Evolutionary conservation across 2,113 vertebrate genomes (phyloP).

Genomic region (Pomatostomus ruficeps): DNA sequence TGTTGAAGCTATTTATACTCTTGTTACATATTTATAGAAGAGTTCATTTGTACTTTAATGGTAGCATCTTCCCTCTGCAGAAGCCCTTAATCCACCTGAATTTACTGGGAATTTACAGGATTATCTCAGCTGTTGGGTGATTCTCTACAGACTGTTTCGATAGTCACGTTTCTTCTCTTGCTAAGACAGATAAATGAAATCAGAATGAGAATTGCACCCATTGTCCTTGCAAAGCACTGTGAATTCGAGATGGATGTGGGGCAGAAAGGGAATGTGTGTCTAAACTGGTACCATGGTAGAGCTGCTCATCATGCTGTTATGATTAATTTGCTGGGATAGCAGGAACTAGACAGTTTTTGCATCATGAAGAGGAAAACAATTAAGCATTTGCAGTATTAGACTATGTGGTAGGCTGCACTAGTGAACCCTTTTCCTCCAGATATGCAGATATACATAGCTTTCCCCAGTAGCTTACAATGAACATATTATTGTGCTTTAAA

Average conservation of each 20-base stretch:
- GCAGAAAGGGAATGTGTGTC: neutral
- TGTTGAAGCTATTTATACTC: neutral
- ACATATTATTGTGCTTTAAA: neutral
- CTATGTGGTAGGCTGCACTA: neutral
- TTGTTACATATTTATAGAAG: neutral
- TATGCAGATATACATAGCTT: neutral
- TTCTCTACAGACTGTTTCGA: neutral
- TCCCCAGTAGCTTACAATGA: neutral
- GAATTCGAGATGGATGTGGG: neutral
- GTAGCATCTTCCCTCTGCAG: neutral
- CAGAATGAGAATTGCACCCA: neutral
- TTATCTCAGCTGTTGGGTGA: neutral
- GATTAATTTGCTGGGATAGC: neutral
- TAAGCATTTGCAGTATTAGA: neutral
- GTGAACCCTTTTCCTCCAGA: neutral
- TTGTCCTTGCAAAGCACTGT: neutral
- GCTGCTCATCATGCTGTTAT: neutral
- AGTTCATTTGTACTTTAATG: neutral
- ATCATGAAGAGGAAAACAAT: neutral
- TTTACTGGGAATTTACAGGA: neutral
- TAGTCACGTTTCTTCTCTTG: neutral
- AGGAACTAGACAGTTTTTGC: neutral
- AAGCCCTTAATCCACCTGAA: neutral
- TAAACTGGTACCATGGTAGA: neutral
- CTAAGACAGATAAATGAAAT: neutral